Base-by-base conservation (phyloP, 2,888 invertebrate species). In the Bedellia somnulentella region DNA sequence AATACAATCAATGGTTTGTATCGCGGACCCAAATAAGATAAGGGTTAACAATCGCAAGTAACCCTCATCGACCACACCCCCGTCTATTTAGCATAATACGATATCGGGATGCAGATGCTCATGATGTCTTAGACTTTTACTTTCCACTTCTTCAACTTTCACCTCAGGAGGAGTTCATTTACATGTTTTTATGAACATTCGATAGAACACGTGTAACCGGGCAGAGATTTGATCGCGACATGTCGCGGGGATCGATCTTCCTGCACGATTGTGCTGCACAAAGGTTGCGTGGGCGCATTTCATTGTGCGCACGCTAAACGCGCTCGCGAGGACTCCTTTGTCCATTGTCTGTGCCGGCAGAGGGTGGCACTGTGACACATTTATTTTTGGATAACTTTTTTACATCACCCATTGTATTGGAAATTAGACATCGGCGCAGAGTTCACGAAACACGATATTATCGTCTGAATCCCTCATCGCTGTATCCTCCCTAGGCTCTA, bases 301-400 rank as follows among this genome's bases (percentile, higher is more conserved):
- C 51, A 56, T 61, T 63, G 64, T 62, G 50, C 49, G 41, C 17
- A 47, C 49, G 54, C 52, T 46, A 51, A 57, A 56, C 52, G 57
- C 53, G 52, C 51, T 45, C 45, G 31, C 42, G 48, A 54, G 51
- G 57, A 46, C 49, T 52, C 57, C 61, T 68, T 67, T 64, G 70
- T 66, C 53, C 71, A 70, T 73, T 71, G 71, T 75, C 49, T 62
- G 61, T 49, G 46, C 43, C 42, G 49, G 46, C 47, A 34, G 61
- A 60, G 71, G 73, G 73, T 73, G 71, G 68, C 68, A 57, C 68
- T 68, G 67, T 64, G 73, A 73, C 73, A 73, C 70, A 68, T 70
- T 70, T 70, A 68, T 71, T 68, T 66, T 61, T 37, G 55, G 62
- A 60, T 60, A 52, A 61, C 57, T 68, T 70, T 71, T 73, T 71